These are phyloP conservation scores for Dolichopus griseipennis DNA, from an alignment of 2,888 invertebrate species.

Conservation along the genomic window DNA sequence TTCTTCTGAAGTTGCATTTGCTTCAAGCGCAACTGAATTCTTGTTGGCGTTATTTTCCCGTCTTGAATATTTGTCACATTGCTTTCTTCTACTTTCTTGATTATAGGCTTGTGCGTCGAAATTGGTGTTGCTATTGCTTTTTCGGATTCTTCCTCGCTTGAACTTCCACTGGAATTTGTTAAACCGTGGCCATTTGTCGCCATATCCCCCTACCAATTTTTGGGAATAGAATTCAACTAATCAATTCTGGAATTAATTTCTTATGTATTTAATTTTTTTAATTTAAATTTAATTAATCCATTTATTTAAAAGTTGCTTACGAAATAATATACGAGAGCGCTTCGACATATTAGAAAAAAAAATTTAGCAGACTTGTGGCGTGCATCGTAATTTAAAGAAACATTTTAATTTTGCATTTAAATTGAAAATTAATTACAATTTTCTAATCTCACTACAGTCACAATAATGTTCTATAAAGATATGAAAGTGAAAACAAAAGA, in stretches of 20 bases:
- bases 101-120: conserved; percentile 17
- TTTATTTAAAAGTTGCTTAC: not conserved
- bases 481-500: conserved; percentile 24
- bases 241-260: conserved; percentile 32
- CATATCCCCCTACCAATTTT: conserved; percentile 47
- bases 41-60: conserved; percentile 14
- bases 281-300: not conserved
- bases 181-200: conserved; percentile 45
- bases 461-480: conserved; percentile 40
- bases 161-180: conserved; percentile 44
- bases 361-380: not conserved
- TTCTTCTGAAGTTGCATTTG: conserved; percentile 10
- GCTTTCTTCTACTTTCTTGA: conserved; percentile 21
- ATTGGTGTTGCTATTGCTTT: conserved; percentile 20
- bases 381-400: not conserved
- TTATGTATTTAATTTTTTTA: conserved; percentile 20
- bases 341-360: not conserved
- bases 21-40: not conserved
- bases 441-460: conserved; percentile 42
- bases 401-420: not conserved
- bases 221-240: conserved; percentile 46
- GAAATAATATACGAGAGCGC: not conserved
- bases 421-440: not conserved
- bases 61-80: conserved; percentile 17
- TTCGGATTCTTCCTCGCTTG: conserved; percentile 35